Evolutionary conservation across 2,888 invertebrate species (phyloP), one percentile per base, ranked within the genome.

Genomic region (Drosophila percnosoma): DNA sequence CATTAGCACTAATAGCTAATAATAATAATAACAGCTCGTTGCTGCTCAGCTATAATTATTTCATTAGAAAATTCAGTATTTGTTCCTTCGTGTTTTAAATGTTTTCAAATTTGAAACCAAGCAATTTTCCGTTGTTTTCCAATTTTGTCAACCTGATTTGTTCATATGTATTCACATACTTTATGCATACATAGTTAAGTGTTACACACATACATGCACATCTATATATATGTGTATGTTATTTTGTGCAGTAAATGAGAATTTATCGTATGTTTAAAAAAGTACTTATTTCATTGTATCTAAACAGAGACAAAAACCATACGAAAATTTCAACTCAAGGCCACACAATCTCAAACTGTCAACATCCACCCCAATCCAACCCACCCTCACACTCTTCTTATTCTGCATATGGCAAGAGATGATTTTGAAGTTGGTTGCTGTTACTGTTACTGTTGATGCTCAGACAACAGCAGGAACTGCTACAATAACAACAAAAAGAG

Each of bases 281-380:
- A 49, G 29, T 49, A 52, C 69, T 66, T 31, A 65, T 49, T 63
- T n/a, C 45, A 79, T 74, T 62, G 65, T 77, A 79, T 63, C 13
- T 6, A 51, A 60, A 61, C 34, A 24, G 31, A 29, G 24, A 24
- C 48, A 60, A 38, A 64, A 24, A 34, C 34, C 40, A 55, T 18
- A 45, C 31, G 38, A 54, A 57, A 61, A 48, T 42, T 53, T 27
- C 21, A 34, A 61, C 57, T 64, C 64, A 76, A 78, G 76, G 64
- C 74, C 74, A 78, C 57, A 45, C n/a, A 74, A 52, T 64, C 49
- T 38, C 4, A 55, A 61, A 27, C 51, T 67, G 8, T 24, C 8
- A 45, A 45, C 45, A 45, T 8, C 24, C 21, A 24, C 45, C 15
- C 24, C 13, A 36, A 33, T 45, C 11, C 45, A 11, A 4, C 49